Base-by-base conservation (phyloP, 2,113 vertebrate species). In the Gymnogyps californianus region DNA sequence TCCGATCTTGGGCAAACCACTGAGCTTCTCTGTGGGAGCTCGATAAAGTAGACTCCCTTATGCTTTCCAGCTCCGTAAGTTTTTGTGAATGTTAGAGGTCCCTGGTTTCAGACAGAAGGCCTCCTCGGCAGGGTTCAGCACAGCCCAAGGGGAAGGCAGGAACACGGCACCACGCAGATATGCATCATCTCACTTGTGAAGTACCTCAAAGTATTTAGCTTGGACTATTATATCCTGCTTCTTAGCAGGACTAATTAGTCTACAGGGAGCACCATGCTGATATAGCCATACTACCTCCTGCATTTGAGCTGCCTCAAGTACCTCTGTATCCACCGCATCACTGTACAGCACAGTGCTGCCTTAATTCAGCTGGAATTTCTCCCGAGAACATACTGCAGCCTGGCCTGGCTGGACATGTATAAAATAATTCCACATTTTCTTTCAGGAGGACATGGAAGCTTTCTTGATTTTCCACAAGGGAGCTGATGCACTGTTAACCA, bases 401-500 rank as follows among this genome's bases (percentile, higher is more conserved):
- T 83, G 46, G 28, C 84, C 84, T 55, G 66, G 58, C 78, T 93
- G 87, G 51, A 96, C 3, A 3, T 94, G 84, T 54, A 28, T 52
- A 70, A 97, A 95, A 96, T 96, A 91, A 96, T 89, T 93, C 75
- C 16, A 3, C n/a, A 3, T 62, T 72, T 79, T 69, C 40, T 83
- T 95, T 88, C 44, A 49, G 75, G 58, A 58, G 36, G 31, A 54
- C 34, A 28, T 5, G 31, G 78, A 79, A 83, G n/a, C 54, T 80
- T 89, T 93, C 84, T 83, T 93, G 89, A 51, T 93, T 96, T 91
- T 91, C 51, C 82, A 38, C 71, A 36, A 19, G 67, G 75, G 94
- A 96, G n/a, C n/a, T 32, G 71, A 88, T 94, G 91, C 59, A 55
- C 89, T 96, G 36, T 94, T 94, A 97, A 94, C 84, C n/a, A 21